phyloP scores from a whole-genome alignment of 30 jellyfish, hydroid and myxozoan genomes.

The Hydractinia echinata region DNA sequence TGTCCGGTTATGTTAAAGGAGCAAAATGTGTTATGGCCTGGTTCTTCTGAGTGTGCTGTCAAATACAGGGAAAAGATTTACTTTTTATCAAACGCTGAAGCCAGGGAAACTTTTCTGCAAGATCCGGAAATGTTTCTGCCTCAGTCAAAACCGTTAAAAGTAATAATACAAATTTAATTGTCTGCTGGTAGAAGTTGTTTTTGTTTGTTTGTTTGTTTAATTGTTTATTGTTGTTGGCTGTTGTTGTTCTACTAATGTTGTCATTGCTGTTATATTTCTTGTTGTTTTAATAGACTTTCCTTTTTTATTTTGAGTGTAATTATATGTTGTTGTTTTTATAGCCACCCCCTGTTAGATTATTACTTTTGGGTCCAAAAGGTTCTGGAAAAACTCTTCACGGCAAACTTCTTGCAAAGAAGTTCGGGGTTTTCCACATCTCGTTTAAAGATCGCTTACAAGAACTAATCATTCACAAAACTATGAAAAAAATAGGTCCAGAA shows the following conservation, averaged over 20 bases:
- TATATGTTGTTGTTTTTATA: constrained; percentile 12
- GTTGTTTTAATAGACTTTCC: background rate
- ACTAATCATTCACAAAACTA: constrained; percentile 68
- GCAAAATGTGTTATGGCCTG: constrained; percentile 86
- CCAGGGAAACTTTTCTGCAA: constrained; percentile 65
- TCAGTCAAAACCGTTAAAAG: constrained; percentile 72
- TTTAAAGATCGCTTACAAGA: constrained; percentile 92
- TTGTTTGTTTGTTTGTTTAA: background rate
- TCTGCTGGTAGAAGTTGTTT: background rate
- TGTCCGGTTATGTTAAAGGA: constrained; percentile 89
- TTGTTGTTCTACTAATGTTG: background rate
- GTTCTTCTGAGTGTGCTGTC: constrained; percentile 87
- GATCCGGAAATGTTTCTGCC: constrained; percentile 69
- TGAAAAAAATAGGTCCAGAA: constrained; percentile 90
- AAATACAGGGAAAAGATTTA: constrained; percentile 82
- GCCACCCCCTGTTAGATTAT: constrained; percentile 86
- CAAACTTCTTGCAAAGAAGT: constrained; percentile 73
- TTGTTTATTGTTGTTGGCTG: background rate
- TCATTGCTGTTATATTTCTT: background rate
- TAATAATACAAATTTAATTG: constrained; percentile 15
- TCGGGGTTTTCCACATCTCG: constrained; percentile 84
- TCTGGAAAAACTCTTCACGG: constrained; percentile 95
- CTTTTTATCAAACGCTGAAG: constrained; percentile 74
- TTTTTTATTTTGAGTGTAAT: background rate
- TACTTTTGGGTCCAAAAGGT: constrained; percentile 86